phyloP scores from a whole-genome alignment of 2,797 vertebrate genomes.

The Danio aesculapii region DNA sequence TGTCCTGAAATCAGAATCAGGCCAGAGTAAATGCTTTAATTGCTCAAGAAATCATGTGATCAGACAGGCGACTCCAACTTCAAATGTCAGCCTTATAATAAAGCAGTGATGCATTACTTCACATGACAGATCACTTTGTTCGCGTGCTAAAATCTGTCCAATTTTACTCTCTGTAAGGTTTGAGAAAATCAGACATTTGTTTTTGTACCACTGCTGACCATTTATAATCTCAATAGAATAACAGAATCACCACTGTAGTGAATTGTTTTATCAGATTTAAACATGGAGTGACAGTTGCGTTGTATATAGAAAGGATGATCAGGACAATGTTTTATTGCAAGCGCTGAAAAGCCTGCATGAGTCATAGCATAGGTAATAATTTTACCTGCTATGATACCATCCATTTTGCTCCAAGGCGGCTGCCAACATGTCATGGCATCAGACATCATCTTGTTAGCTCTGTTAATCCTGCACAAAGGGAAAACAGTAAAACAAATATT shows the following conservation, averaged over 20 bases:
- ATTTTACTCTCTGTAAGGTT: constrained; percentile 13
- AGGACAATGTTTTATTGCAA: not conserved
- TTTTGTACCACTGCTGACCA: not conserved
- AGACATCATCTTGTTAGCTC: constrained; percentile 84
- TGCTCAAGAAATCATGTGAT: constrained; percentile 59
- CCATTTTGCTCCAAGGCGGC: constrained; percentile 93
- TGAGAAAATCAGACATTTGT: not conserved
- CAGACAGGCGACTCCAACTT: constrained; percentile 38
- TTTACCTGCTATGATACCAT: constrained; percentile 90
- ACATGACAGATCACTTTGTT: constrained; percentile 32
- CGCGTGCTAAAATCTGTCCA: constrained; percentile 22
- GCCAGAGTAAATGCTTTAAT: constrained; percentile 47
- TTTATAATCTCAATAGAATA: not conserved
- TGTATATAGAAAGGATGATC: not conserved
- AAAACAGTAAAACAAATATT: not conserved
- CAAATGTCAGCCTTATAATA: constrained; percentile 67
- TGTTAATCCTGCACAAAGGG: constrained; percentile 45
- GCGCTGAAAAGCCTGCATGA: not conserved
- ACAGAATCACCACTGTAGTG: not conserved
- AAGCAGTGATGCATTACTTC: constrained; percentile 51
- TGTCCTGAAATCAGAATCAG: constrained; percentile 37
- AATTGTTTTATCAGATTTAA: constrained; percentile 15
- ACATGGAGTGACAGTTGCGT: not conserved
- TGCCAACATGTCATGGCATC: constrained; percentile 91
- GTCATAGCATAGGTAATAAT: not conserved